Base-by-base conservation (phyloP, 2,113 vertebrate genomes). In the Oreotrochilus melanogaster region DNA sequence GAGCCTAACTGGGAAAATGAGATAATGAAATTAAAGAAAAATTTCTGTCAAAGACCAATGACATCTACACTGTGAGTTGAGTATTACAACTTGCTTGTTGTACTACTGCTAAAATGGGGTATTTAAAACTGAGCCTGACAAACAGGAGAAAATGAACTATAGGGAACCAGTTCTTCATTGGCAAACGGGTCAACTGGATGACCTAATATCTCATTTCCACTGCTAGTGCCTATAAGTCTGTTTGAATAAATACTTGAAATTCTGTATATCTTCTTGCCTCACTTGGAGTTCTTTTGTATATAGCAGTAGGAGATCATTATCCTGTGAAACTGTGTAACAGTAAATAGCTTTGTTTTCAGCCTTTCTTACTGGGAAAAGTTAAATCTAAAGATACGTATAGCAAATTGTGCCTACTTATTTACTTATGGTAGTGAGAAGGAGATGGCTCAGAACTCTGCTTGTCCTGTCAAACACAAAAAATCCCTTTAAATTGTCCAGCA, bases 201-300 rank as follows among this genome's bases (percentile, higher is more conserved):
- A 93, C 35, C 22, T 83, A 78, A 8, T 56, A 33, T 39, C 39
- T 88, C 2, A 51, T 89, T 95, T 93, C 78, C 61, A 78, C 53
- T 60, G 0, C 53, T 74, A 88, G 58, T 0, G 0, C 33, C 66
- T 83, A 9, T 61, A 73, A 87, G 28, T 72, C 45, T 91, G 21
- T 96, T 83, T 89, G 51, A 88, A 88, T 18, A 70, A 84, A 62
- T 70, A 57, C 25, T 82, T 94, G 69, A 57, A 86, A 86, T 87
- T 88, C 47, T 30, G 1, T 54, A 21, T 31, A 11, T 89, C 43
- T 86, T 95, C 39, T 78, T 74, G 25, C 33, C 43, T 90, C 54
- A 22, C 10, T 85, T 95, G 82, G 72, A 70, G 35, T 73, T 86
- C 30, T 85, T 89, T 74, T 74, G 17, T 88, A 25, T 83, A 39